Conservation (phyloP, 1,140 invertebrate species). For the Nixonia krombeini region DNA sequence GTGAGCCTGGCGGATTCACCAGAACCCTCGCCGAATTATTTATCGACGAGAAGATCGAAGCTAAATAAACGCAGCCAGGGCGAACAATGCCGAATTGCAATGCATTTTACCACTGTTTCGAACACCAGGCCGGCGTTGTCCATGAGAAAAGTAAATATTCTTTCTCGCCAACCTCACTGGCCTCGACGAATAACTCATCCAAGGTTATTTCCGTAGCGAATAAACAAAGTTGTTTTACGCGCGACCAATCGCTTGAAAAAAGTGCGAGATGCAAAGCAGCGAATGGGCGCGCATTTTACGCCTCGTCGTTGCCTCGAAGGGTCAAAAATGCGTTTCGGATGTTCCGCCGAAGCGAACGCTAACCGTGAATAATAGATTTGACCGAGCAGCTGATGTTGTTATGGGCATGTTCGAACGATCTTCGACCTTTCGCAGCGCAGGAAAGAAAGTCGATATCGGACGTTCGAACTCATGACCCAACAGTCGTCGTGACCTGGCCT, state of each 20-base stretch:
- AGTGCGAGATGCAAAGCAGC: no score
- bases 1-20: slow-evolving; percentile 60
- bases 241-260: no score
- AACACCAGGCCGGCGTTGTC: slow-evolving; percentile 37
- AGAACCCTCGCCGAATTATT: slow-evolving; percentile 59
- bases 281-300: no score
- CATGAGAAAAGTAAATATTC: slow-evolving; percentile 50
- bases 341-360: no score
- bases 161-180: slow-evolving; percentile 25
- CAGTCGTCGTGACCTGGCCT: slow-evolving; percentile 40
- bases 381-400: slow-evolving; percentile 15
- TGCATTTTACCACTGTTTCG: slow-evolving; percentile 55
- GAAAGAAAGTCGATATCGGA: slow-evolving; percentile 37
- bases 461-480: slow-evolving; percentile 44
- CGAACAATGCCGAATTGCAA: slow-evolving; percentile 59
- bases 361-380: no score
- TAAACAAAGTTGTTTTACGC: slow-evolving; percentile 31
- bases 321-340: no score
- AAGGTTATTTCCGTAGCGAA: slow-evolving; percentile 40
- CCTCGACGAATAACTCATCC: slow-evolving; percentile 32
- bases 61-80: slow-evolving; percentile 62
- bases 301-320: no score
- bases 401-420: slow-evolving; percentile 8
- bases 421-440: slow-evolving; percentile 24
- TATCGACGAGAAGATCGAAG: slow-evolving; percentile 63